Conservation (phyloP, 30 jellyfish, hydroid and myxozoan species). For the Morbakka virulenta region DNA sequence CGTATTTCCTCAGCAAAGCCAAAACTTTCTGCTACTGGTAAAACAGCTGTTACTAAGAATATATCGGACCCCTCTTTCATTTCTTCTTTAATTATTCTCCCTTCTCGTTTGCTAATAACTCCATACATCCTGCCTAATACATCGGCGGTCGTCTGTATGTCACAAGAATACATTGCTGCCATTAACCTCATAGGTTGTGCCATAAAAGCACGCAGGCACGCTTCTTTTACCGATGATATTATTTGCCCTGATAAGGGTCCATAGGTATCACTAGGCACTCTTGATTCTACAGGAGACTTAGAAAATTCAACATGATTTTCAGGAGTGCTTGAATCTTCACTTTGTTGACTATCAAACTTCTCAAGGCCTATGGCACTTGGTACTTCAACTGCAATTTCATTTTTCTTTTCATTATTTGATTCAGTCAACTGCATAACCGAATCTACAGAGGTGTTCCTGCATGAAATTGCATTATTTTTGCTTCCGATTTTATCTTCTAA, state of each 20-base stretch:
- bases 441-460: not conserved
- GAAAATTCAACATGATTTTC: not conserved
- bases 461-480: not conserved
- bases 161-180: slow-evolving; percentile 98
- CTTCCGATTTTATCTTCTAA: not conserved
- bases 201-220: slow-evolving; percentile 98
- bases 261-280: slow-evolving; percentile 16
- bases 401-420: too few species aligned
- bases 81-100: slow-evolving; percentile 81
- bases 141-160: slow-evolving; percentile 96
- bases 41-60: slow-evolving; percentile 68
- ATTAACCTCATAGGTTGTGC: slow-evolving; percentile 93
- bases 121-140: slow-evolving; percentile 93
- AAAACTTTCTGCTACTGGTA: slow-evolving; percentile 98
- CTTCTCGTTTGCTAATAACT: slow-evolving; percentile 91
- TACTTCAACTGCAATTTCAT: not conserved
- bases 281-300: not conserved
- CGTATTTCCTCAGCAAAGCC: slow-evolving; percentile 99
- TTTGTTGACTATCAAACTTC: not conserved
- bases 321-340: too few species aligned
- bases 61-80: slow-evolving; percentile 97
- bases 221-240: slow-evolving; percentile 89
- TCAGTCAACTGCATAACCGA: not conserved
- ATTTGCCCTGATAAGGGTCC: slow-evolving; percentile 95
- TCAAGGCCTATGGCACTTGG: not conserved